phyloP scores from a whole-genome alignment of 2,797 vertebrate genomes.

The Atherinosoma microstoma region DNA sequence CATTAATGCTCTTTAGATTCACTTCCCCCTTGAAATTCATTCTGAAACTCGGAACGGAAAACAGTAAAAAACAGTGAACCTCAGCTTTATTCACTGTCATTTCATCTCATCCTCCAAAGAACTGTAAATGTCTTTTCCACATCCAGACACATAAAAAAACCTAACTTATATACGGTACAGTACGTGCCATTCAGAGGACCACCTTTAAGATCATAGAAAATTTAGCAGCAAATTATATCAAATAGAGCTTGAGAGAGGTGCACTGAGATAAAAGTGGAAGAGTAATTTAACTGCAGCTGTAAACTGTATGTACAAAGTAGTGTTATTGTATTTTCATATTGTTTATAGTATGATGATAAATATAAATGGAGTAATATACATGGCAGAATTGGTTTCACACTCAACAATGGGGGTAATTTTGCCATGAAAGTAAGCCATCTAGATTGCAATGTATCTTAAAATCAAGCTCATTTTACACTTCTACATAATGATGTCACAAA shows the following conservation, averaged over 20 bases:
- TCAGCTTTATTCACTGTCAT: constrained; percentile 7
- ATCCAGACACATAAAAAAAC: not conserved
- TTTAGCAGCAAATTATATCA: not conserved
- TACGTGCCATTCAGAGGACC: not conserved
- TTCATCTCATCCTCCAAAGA: not conserved
- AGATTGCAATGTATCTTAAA: not conserved
- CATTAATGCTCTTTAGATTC: constrained; percentile 33
- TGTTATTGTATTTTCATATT: not conserved
- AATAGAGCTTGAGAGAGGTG: not conserved
- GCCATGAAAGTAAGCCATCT: not conserved
- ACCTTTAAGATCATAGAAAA: constrained; percentile 4
- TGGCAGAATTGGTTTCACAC: not conserved
- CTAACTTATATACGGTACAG: no score
- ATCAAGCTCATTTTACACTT: not conserved
- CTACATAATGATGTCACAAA: not conserved
- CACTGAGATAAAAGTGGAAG: not conserved
- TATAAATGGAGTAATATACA: not conserved
- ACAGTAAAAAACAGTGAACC: constrained; percentile 2
- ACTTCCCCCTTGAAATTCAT: constrained; percentile 13
- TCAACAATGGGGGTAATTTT: not conserved
- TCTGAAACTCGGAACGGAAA: not conserved
- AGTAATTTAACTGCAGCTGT: not conserved
- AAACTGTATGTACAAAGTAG: not conserved
- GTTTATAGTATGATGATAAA: constrained; percentile 1
- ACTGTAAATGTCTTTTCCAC: not conserved